Conservation (phyloP, 2,888 invertebrate species). For the Hydrotaea cyrtoneurina region DNA sequence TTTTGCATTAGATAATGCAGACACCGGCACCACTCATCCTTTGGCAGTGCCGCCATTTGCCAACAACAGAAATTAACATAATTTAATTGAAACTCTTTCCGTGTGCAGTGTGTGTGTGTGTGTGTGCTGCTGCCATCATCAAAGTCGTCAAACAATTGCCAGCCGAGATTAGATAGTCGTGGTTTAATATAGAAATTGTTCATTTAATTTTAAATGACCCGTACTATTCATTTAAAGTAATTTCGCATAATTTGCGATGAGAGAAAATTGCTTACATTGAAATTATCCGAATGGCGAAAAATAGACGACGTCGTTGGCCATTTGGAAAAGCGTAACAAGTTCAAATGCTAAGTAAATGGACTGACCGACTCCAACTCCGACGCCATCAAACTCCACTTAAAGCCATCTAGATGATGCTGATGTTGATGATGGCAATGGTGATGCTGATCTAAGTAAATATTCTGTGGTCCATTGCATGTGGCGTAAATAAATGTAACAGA, state of each 20-base stretch:
- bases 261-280: constrained; percentile 26
- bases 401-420: background rate
- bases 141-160: background rate
- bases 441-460: constrained; percentile 44
- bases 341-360: constrained; percentile 64
- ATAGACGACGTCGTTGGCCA: background rate
- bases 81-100: constrained; percentile 62
- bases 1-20: constrained; percentile 34
- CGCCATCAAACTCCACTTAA: constrained; percentile 36
- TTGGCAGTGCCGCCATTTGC: background rate
- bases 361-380: background rate
- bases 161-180: constrained; percentile 15
- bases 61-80: constrained; percentile 57
- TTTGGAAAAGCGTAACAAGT: constrained; percentile 56
- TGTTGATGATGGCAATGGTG: constrained; percentile 27
- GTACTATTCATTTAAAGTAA: constrained; percentile 60
- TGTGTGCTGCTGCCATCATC: too few species aligned
- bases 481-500: constrained; percentile 39
- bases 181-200: constrained; percentile 43
- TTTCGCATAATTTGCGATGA: constrained; percentile 40
- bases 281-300: constrained; percentile 6
- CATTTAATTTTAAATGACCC: constrained; percentile 68
- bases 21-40: background rate
- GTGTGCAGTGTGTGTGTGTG: background rate
- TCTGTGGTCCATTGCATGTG: constrained; percentile 57